Percentiles rank a stretch among this genome's conserved stretches.
These are phyloP conservation scores for Tillus elongatus DNA, from an alignment of 2,888 invertebrate species.

Conservation along the genomic window DNA sequence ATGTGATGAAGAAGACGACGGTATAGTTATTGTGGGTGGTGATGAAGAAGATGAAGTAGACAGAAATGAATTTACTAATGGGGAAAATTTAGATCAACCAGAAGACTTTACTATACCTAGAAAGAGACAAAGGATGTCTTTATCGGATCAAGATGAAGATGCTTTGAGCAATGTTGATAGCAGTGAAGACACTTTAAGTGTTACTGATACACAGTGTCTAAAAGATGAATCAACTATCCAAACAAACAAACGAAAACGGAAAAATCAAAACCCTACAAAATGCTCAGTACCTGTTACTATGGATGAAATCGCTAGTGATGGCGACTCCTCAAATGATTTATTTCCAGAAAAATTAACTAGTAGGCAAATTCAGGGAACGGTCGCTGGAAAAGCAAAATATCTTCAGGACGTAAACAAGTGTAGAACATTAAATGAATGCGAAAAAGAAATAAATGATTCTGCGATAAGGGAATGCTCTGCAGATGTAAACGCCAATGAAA, in stretches of 20 bases:
- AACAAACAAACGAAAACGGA: constrained; percentile 73
- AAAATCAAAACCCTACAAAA: constrained; percentile 79
- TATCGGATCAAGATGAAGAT: constrained; percentile 49
- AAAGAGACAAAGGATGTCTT: constrained; percentile 50
- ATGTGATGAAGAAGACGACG: constrained; percentile 64
- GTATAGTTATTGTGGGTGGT: constrained; percentile 70
- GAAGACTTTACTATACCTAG: constrained; percentile 61
- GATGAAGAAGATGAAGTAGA: constrained; percentile 44
- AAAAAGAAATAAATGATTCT: constrained; percentile 31
- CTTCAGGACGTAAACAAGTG: constrained; percentile 19
- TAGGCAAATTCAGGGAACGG: constrained; percentile 13
- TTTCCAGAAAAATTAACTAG: constrained; percentile 31
- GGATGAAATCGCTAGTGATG: constrained; percentile 50
- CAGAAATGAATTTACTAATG: constrained; percentile 37
- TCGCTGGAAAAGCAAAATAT: constrained; percentile 21
- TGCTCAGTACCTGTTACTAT: constrained; percentile 54
- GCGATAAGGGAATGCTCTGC: constrained; percentile 42
- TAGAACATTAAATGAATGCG: constrained; percentile 11
- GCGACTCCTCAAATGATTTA: constrained; percentile 52
- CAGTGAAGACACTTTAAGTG: constrained; percentile 53
- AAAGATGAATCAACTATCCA: constrained; percentile 51
- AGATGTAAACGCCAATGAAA: constrained; percentile 41
- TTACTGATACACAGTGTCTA: constrained; percentile 45
- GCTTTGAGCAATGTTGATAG: constrained; percentile 53
- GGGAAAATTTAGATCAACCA: constrained; percentile 46